Percentiles rank a stretch among this genome's conserved stretches.
Conservation (phyloP, 2,888 invertebrate species). For the Pinctada fucata region DNA sequence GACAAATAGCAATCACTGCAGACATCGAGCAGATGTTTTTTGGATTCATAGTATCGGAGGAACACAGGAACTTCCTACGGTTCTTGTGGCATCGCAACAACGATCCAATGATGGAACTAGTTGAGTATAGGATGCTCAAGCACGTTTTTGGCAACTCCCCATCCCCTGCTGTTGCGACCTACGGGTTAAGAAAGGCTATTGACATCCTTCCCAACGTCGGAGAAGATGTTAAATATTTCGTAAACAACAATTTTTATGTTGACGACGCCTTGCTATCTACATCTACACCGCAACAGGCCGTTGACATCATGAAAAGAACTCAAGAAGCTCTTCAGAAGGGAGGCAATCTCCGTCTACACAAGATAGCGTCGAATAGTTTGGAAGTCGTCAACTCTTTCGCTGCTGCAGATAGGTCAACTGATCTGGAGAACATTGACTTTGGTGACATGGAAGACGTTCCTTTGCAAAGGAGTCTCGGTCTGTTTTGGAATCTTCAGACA, state of each 20-base stretch:
- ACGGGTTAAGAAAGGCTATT: conserved; percentile 32
- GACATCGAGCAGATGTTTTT: conserved; percentile 49
- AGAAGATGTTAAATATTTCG: conserved; percentile 33
- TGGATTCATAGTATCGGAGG: conserved; percentile 28
- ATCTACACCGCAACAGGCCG: background rate
- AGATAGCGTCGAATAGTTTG: conserved; percentile 33
- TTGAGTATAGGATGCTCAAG: conserved; percentile 38
- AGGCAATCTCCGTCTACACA: conserved; percentile 43
- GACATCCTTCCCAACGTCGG: background rate
- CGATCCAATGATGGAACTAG: conserved; percentile 15
- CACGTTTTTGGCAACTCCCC: conserved; percentile 45
- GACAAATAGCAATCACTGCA: conserved; percentile 32
- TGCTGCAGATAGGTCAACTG: conserved; percentile 26
- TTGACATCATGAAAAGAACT: conserved; percentile 29
- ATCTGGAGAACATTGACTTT: conserved; percentile 32
- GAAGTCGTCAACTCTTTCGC: conserved; percentile 33
- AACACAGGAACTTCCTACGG: conserved; percentile 34
- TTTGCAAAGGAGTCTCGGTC: conserved; percentile 28
- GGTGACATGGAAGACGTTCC: conserved; percentile 15
- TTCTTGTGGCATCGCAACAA: conserved; percentile 43
- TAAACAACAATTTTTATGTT: conserved; percentile 43
- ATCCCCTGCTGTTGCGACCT: conserved; percentile 40
- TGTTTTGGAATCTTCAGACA: conserved; percentile 21
- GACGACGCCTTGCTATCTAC: conserved; percentile 44
- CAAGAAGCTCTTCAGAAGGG: conserved; percentile 21